phyloP scores from a whole-genome alignment of 2,113 vertebrate species.

The Peucedramus taeniatus region DNA sequence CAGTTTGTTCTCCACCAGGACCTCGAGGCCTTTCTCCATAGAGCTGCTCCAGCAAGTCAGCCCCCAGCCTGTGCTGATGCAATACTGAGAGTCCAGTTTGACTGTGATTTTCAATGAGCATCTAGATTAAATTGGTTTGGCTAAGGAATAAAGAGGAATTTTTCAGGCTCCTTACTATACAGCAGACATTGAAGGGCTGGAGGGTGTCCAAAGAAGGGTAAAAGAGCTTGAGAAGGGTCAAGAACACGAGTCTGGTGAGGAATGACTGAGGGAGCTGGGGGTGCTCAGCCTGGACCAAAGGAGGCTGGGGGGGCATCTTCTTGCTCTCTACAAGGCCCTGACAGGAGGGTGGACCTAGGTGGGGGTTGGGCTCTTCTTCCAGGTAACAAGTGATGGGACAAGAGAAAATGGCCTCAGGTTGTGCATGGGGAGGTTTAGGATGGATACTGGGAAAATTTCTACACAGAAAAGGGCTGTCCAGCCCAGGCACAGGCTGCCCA shows the following conservation, averaged over 20 bases:
- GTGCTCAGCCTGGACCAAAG: background rate
- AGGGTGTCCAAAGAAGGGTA: background rate
- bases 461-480: background rate
- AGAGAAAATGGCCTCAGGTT: background rate
- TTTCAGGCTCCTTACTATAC: background rate
- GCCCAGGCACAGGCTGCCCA: background rate
- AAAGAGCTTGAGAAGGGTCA: background rate
- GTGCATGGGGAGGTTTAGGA: background rate
- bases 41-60: background rate
- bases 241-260: background rate
- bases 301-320: background rate
- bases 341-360: background rate
- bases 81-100: background rate
- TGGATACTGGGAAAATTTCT: background rate
- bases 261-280: background rate
- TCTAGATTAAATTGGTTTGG: background rate
- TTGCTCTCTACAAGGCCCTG: background rate
- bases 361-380: background rate
- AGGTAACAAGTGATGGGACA: background rate
- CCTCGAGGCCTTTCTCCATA: accelerated
- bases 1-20: background rate
- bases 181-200: background rate
- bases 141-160: background rate
- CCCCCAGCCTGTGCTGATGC: background rate
- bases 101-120: background rate